These are phyloP conservation scores for Drosophila kepulauana DNA, from an alignment of 1,140 invertebrate species.

Conservation along the genomic window DNA sequence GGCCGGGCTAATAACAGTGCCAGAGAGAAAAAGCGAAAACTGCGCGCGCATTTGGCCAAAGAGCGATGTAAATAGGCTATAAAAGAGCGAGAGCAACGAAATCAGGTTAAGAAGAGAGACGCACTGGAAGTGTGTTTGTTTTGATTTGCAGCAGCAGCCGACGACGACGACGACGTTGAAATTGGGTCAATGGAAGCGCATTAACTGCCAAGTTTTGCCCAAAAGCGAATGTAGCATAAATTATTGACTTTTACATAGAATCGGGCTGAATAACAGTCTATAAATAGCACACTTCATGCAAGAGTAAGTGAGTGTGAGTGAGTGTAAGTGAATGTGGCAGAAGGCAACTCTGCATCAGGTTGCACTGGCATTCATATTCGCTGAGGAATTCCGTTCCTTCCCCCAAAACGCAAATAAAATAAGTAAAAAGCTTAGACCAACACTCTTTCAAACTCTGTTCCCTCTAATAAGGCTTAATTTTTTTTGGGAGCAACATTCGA, in stretches of 20 bases:
- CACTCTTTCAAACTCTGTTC: not conserved
- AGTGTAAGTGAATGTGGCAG: not conserved
- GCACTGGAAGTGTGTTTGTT: conserved; percentile 61
- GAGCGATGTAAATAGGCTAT: conserved; percentile 5
- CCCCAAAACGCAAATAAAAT: conserved; percentile 19
- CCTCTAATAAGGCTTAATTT: conserved; percentile 64
- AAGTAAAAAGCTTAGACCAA: conserved; percentile 36
- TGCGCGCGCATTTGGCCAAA: conserved; percentile 23
- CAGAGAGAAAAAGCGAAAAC: conserved; percentile 11
- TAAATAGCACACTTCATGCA: conserved; percentile 61
- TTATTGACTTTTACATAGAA: conserved; percentile 64
- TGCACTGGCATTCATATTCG: not conserved
- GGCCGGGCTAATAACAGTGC: conserved; percentile 53
- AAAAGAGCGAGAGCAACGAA: conserved; percentile 9
- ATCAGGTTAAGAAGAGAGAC: conserved; percentile 22
- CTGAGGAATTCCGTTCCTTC: conserved; percentile 25
- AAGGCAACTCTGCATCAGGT: not conserved
- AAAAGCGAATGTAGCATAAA: conserved; percentile 59
- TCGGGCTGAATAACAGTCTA: conserved; percentile 27
- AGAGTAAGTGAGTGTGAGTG: not conserved
- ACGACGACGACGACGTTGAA: conserved; percentile 2
- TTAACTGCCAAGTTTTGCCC: conserved; percentile 30
- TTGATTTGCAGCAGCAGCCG: conserved; percentile 43
- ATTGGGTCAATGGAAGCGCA: conserved; percentile 73
- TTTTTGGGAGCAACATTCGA: conserved; percentile 50